phyloP scores from a whole-genome alignment of 1,140 invertebrate genomes.

The Zophobas morio region DNA sequence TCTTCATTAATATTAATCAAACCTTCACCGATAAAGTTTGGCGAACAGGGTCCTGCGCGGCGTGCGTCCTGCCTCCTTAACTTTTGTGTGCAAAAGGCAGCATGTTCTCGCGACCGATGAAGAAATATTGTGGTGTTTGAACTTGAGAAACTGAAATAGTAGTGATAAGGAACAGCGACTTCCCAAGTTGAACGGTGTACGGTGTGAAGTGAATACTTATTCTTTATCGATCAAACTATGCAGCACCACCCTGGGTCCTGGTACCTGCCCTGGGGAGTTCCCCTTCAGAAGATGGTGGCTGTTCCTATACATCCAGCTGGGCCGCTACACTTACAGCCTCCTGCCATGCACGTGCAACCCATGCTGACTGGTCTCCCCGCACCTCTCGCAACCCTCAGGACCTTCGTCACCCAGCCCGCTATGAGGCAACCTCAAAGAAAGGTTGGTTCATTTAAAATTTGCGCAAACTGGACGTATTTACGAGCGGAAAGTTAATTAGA shows the following conservation, averaged over 20 bases:
- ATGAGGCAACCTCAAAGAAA: conserved; percentile 63
- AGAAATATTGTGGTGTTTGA: conserved; percentile 29
- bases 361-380: conserved; percentile 65
- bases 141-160: not conserved
- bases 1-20: conserved; percentile 44
- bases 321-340: conserved; percentile 62
- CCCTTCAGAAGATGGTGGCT: conserved; percentile 71
- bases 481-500: not conserved
- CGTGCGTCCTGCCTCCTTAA: conserved; percentile 4
- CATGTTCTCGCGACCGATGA: conserved; percentile 28
- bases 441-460: conserved; percentile 48
- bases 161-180: conserved; percentile 19
- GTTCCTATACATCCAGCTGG: conserved; percentile 67
- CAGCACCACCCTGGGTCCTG: conserved; percentile 70
- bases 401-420: conserved; percentile 64
- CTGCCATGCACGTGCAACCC: conserved; percentile 64
- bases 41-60: not conserved
- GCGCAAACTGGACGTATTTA: conserved; percentile 11
- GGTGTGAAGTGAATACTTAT: conserved; percentile 45
- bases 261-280: conserved; percentile 72
- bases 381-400: conserved; percentile 64
- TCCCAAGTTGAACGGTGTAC: conserved; percentile 20
- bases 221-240: conserved; percentile 62
- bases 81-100: conserved; percentile 23
- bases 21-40: conserved; percentile 33